phyloP scores from a whole-genome alignment of 2,113 vertebrate genomes.

The Erythrocebus patas region DNA sequence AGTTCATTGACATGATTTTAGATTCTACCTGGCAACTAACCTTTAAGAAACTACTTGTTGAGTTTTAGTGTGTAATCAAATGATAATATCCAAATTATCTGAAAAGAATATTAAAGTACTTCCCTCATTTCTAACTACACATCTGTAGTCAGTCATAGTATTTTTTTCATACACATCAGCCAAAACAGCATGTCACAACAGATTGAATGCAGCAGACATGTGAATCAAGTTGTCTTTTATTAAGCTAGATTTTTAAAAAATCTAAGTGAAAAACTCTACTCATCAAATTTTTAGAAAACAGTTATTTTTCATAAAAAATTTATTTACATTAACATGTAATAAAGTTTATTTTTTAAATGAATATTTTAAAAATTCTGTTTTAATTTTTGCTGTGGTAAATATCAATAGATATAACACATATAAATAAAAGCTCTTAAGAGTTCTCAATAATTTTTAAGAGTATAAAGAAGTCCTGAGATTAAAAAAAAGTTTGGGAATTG shows the following conservation, averaged over 20 bases:
- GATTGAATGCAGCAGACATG: background rate
- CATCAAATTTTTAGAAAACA: background rate
- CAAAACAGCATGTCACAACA: background rate
- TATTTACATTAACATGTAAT: background rate
- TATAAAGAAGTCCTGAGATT: background rate
- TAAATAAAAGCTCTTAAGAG: background rate
- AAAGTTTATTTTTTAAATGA: background rate
- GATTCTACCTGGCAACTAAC: background rate
- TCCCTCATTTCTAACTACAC: background rate
- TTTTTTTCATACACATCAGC: background rate
- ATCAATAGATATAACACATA: background rate
- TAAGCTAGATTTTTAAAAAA: background rate
- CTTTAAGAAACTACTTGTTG: background rate
- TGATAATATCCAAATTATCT: background rate
- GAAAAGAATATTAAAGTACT: background rate
- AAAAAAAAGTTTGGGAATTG: background rate
- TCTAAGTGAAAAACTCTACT: background rate
- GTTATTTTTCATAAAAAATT: background rate
- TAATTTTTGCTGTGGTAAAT: background rate
- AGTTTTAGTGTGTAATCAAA: background rate
- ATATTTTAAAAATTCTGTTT: background rate
- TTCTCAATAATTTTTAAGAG: background rate
- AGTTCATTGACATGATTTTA: background rate
- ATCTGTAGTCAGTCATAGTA: background rate
- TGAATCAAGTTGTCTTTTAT: background rate